Evolutionary conservation across 2,888 invertebrate species (phyloP).

Genomic region (Spodoptera picta): DNA sequence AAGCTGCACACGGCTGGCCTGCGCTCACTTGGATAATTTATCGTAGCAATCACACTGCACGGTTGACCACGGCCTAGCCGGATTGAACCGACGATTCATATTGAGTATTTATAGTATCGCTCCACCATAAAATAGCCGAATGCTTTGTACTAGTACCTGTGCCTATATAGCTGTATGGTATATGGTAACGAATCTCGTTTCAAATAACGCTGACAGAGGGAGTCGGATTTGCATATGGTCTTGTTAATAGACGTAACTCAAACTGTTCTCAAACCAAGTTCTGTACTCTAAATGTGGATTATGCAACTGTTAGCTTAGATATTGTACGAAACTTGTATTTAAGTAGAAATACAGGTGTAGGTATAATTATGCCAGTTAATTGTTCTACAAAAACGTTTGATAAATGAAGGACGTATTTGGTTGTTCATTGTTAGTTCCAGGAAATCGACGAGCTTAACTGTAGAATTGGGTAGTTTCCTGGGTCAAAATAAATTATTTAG

Average conservation of each 20-base stretch:
- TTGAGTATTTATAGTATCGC: slow-evolving; percentile 60
- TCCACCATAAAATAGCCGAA: slow-evolving; percentile 47
- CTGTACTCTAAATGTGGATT: no score
- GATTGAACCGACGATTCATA: slow-evolving; percentile 71
- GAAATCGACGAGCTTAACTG: no score
- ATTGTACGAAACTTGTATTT: no score
- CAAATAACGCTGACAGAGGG: slow-evolving; percentile 11
- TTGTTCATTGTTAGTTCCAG: no score
- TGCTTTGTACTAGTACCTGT: slow-evolving; percentile 19
- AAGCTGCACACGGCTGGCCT: slow-evolving; percentile 83
- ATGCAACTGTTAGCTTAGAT: no score
- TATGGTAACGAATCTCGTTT: slow-evolving; percentile 22
- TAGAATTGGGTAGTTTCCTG: no score
- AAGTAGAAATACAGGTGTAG: no score
- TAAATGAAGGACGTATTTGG: no score
- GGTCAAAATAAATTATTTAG: no score
- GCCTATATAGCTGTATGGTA: slow-evolving; percentile 18
- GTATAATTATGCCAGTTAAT: no score
- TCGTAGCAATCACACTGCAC: slow-evolving; percentile 67
- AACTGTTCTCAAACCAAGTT: no score
- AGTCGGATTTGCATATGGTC: slow-evolving; percentile 14
- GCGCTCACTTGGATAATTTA: slow-evolving; percentile 87
- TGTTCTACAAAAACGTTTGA: no score
- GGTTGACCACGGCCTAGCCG: slow-evolving; percentile 79
- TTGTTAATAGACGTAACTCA: slow-evolving; percentile 7